A percentile compares a stretch with the other conserved stretches of the same genome.
phyloP scores from a whole-genome alignment of 2,797 vertebrate genomes.

The Argentina silus region DNA sequence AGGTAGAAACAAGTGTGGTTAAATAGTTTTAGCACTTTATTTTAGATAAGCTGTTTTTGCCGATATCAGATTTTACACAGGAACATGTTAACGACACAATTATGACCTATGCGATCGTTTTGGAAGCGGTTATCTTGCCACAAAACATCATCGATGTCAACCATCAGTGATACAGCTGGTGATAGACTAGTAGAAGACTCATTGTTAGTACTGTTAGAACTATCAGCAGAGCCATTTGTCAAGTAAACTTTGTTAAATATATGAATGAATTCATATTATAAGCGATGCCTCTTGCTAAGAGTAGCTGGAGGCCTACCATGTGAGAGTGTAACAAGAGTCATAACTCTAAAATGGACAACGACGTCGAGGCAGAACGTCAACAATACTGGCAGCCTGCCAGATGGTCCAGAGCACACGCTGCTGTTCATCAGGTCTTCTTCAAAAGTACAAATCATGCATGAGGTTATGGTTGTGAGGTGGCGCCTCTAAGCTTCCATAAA shows the following conservation, averaged over 20 bases:
- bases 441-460: neutral
- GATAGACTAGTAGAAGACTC: neutral
- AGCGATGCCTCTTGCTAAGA: neutral
- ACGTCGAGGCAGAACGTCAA: neutral
- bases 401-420: neutral
- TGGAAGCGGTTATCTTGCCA: too few relatives aligned
- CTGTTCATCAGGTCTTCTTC: neutral
- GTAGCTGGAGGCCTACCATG: neutral
- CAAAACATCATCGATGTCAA: neutral
- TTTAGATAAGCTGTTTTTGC: neutral
- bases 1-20: neutral
- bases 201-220: neutral
- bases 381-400: neutral
- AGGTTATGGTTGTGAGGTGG: neutral
- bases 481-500: neutral
- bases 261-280: neutral
- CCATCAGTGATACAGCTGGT: neutral
- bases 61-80: too few relatives aligned
- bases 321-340: neutral
- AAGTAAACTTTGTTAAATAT: neutral
- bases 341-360: neutral
- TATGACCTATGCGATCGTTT: too few relatives aligned
- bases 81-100: too few relatives aligned
- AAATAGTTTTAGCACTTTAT: neutral
- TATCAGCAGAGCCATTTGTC: neutral